Conservation (phyloP, 2,113 vertebrate species). For the Maylandia zebra region DNA sequence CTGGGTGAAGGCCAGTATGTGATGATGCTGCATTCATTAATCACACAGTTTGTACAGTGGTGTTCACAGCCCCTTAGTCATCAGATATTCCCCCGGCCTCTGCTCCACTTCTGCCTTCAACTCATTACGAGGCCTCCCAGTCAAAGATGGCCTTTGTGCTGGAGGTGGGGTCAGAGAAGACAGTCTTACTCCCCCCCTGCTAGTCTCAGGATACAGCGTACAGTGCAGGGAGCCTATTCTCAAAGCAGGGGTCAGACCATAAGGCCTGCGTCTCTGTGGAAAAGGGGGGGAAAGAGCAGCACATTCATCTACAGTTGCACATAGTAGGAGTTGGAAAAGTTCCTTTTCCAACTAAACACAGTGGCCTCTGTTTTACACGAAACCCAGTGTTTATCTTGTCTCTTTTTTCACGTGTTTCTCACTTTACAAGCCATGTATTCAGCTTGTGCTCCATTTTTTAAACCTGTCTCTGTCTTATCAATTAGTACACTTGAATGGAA, state of each 20-base stretch:
- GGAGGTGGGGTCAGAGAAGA: constrained; percentile 1
- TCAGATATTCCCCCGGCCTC: constrained; percentile 60
- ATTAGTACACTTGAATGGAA: not conserved
- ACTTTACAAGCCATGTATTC: not conserved
- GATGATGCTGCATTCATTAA: constrained; percentile 64
- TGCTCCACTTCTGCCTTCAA: constrained; percentile 34
- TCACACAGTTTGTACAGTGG: constrained; percentile 52
- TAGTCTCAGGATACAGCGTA: constrained; percentile 44
- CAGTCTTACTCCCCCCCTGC: constrained; percentile 24
- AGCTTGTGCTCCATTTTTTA: not conserved
- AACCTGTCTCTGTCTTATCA: not conserved
- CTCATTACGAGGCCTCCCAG: constrained; percentile 33
- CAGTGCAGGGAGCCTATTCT: constrained; percentile 42
- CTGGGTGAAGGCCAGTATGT: constrained; percentile 35
- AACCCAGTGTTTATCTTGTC: constrained; percentile 10
- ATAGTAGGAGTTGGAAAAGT: not conserved
- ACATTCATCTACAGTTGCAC: constrained; percentile 33
- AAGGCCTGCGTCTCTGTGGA: constrained; percentile 38
- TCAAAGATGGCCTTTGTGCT: constrained; percentile 64
- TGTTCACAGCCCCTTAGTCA: constrained; percentile 63
- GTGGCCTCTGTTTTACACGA: constrained; percentile 16
- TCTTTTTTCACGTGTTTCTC: not conserved
- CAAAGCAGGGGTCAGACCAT: constrained; percentile 31
- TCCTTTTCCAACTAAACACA: constrained; percentile 16
- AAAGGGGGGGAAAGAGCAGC: constrained; percentile 12